These are phyloP conservation scores for Mallotus villosus DNA, from an alignment of 2,797 vertebrate genomes.

Conservation along the genomic window DNA sequence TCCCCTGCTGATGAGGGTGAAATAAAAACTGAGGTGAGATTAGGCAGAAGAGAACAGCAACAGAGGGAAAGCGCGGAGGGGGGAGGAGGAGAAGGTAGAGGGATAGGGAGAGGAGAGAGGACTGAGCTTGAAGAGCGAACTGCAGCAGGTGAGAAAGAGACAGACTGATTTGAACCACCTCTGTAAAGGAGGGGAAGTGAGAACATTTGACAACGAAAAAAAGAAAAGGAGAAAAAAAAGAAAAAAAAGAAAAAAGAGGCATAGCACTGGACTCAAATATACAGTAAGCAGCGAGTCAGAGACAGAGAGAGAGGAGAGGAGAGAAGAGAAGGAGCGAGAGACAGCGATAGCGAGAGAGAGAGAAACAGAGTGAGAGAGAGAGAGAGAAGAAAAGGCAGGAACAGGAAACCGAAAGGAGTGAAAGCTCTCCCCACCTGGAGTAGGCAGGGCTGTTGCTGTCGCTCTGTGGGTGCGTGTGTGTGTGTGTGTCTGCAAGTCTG, in stretches of 20 bases:
- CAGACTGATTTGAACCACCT: constrained; percentile 54
- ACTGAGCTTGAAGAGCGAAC: background rate
- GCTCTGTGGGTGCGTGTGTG: constrained; percentile 11
- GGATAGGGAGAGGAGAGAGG: background rate
- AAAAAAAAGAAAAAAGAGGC: no score
- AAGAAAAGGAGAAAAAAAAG: constrained; percentile 48
- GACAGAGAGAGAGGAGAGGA: background rate
- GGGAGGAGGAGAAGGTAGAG: constrained; percentile 29
- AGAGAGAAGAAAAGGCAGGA: constrained; percentile 64
- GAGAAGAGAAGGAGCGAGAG: constrained; percentile 6
- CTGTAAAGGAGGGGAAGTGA: background rate
- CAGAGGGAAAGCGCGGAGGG: constrained; percentile 49
- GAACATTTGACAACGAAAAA: no score
- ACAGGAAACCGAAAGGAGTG: constrained; percentile 74
- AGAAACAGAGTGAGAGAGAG: constrained; percentile 49
- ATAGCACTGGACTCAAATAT: no score
- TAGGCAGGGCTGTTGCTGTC: constrained; percentile 53
- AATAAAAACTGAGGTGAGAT: constrained; percentile 83
- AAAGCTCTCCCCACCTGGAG: constrained; percentile 76
- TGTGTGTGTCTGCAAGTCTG: constrained; percentile 13
- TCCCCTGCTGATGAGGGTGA: constrained; percentile 78
- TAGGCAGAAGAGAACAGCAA: constrained; percentile 72
- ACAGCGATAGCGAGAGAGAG: constrained; percentile 51
- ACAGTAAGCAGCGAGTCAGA: constrained; percentile 1
- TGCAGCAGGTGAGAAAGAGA: background rate